Conservation (phyloP, 2,113 vertebrate genomes). For the Nannobrachium achirus region DNA sequence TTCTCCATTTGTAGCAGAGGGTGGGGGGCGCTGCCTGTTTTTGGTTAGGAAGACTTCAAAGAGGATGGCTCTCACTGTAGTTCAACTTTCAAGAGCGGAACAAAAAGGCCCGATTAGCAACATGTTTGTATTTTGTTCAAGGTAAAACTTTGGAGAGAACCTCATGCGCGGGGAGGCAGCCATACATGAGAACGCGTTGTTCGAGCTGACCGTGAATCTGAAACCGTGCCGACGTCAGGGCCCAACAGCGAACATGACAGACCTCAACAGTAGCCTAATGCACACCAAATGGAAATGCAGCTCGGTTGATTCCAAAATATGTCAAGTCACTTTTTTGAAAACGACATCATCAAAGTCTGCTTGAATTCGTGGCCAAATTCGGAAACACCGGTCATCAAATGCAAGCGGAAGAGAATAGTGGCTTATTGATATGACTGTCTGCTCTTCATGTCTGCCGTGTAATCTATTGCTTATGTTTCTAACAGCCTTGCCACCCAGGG, state of each 20-base stretch:
- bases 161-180: not conserved
- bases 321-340: constrained; percentile 23
- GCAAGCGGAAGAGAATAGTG: constrained; percentile 15
- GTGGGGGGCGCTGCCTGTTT: constrained; percentile 51
- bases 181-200: constrained; percentile 2
- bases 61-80: constrained; percentile 41
- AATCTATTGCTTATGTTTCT: constrained; percentile 40
- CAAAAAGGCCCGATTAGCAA: constrained; percentile 50
- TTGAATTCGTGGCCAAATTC: constrained; percentile 26
- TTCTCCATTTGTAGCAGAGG: constrained; percentile 33
- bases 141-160: constrained; percentile 38
- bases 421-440: constrained; percentile 6
- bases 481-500: constrained; percentile 25
- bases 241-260: constrained; percentile 18
- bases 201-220: constrained; percentile 22
- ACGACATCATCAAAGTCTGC: constrained; percentile 12
- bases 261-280: constrained; percentile 31
- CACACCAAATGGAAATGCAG: constrained; percentile 25
- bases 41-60: constrained; percentile 64
- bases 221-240: constrained; percentile 23
- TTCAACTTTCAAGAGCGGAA: constrained; percentile 47
- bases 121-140: constrained; percentile 49
- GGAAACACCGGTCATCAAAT: constrained; percentile 17
- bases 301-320: constrained; percentile 12
- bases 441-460: constrained; percentile 21